phyloP scores from a whole-genome alignment of 2,888 invertebrate species.

The Leptogaster cylindrica region DNA sequence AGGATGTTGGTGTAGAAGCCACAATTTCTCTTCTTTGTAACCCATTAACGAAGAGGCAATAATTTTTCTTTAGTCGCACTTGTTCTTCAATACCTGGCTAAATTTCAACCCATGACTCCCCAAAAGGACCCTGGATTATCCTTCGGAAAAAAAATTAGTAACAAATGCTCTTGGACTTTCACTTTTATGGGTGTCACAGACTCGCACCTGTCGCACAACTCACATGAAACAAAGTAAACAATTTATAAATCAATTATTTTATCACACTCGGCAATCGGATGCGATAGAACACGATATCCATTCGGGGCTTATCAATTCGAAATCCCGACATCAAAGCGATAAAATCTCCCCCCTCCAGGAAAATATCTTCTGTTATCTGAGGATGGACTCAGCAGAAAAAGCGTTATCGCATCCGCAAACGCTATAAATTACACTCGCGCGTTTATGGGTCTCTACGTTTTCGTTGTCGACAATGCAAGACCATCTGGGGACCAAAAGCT shows the following conservation, averaged over 20 bases:
- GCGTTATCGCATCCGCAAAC: constrained; percentile 41
- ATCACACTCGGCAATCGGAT: constrained; percentile 39
- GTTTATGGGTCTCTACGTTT: constrained; percentile 36
- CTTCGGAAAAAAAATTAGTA: no score
- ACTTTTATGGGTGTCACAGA: no score
- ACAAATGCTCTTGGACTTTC: no score
- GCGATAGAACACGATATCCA: constrained; percentile 4
- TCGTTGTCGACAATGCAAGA: constrained; percentile 24
- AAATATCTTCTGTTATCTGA: constrained; percentile 26
- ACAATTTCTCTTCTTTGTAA: no score
- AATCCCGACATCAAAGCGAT: constrained; percentile 4
- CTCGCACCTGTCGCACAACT: not conserved
- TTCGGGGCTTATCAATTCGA: constrained; percentile 5
- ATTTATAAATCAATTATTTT: constrained; percentile 48
- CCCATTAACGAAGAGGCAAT: no score
- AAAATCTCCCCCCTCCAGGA: not conserved
- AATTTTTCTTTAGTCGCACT: no score
- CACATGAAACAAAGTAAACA: constrained; percentile 42
- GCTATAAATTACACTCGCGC: constrained; percentile 43
- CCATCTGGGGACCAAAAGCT: constrained; percentile 29
- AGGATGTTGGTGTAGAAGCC: no score
- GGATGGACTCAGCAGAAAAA: constrained; percentile 37
- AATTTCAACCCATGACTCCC: no score
- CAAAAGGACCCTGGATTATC: no score
- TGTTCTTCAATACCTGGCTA: no score